Evolutionary conservation across 2,797 vertebrate species (phyloP).

Genomic region (Gallirallus australis): DNA sequence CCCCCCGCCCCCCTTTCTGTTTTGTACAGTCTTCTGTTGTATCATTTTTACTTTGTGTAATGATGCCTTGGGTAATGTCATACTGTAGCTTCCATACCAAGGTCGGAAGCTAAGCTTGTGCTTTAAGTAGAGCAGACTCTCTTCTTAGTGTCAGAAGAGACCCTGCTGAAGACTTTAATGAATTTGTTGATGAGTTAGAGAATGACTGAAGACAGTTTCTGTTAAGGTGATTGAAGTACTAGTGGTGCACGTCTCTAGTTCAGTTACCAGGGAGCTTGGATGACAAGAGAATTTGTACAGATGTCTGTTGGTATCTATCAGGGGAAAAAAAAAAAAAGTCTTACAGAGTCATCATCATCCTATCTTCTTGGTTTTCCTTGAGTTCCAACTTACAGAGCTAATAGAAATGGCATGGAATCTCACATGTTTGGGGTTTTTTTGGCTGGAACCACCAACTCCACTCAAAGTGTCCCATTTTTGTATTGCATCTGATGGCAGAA

Average conservation of each 20-base stretch:
- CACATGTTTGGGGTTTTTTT: neutral
- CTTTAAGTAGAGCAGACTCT: neutral
- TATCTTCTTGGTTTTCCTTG: neutral
- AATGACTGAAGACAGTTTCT: neutral
- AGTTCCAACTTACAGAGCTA: neutral
- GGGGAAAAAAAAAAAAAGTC: fast-evolving
- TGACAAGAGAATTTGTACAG: neutral
- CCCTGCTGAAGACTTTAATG: neutral
- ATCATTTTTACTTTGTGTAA: neutral
- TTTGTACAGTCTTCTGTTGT: neutral
- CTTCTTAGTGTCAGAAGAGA: neutral
- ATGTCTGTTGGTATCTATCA: neutral
- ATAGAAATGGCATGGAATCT: neutral
- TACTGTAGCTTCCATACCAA: neutral
- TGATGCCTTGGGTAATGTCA: neutral
- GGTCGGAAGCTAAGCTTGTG: neutral
- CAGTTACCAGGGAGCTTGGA: neutral
- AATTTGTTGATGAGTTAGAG: neutral
- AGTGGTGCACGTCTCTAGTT: neutral
- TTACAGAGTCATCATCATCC: neutral
- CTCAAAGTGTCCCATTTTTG: neutral
- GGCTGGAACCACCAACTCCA: neutral
- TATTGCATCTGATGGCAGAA: neutral
- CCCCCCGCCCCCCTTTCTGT: neutral
- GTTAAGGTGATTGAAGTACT: neutral